These are phyloP conservation scores for Trogon surrucura DNA, from an alignment of 2,113 vertebrate species.

Conservation along the genomic window DNA sequence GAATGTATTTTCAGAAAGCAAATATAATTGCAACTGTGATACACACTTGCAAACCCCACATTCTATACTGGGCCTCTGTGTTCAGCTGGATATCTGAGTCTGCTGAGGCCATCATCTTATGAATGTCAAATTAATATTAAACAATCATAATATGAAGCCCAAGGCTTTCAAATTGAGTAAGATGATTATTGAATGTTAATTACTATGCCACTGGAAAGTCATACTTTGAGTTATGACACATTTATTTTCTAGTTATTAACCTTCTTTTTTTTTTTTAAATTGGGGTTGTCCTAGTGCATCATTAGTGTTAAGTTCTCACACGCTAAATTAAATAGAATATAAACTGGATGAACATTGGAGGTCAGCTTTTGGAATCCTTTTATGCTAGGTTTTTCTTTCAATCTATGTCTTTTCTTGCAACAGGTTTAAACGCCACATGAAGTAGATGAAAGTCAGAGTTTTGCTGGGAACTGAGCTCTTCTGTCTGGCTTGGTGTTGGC, in stretches of 20 bases:
- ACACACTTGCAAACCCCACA: not conserved
- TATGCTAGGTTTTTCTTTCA: not conserved
- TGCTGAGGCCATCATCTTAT: not conserved
- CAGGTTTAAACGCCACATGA: not conserved
- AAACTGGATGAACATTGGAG: not conserved
- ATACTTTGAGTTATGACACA: conserved; percentile 3
- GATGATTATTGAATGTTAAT: conserved; percentile 43
- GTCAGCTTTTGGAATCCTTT: not conserved
- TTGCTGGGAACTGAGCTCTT: not conserved
- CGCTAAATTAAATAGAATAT: not conserved
- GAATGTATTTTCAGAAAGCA: not conserved
- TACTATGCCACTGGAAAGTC: conserved; percentile 1
- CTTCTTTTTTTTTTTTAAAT: conserved; percentile 11
- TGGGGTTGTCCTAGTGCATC: not conserved
- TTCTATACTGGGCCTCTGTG: not conserved
- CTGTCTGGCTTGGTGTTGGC: not conserved
- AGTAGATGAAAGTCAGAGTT: not conserved
- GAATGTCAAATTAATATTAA: conserved; percentile 53
- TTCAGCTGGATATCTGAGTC: not conserved
- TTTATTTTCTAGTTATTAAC: conserved; percentile 41
- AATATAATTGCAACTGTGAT: not conserved
- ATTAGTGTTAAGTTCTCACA: not conserved
- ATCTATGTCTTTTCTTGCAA: not conserved
- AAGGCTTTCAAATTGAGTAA: not conserved
- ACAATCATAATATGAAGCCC: conserved; percentile 18